Percentiles rank a stretch among this genome's conserved stretches.
These are phyloP conservation scores for Ricordea florida DNA, from an alignment of 92 coral and sea anemone species.

Conservation along the genomic window DNA sequence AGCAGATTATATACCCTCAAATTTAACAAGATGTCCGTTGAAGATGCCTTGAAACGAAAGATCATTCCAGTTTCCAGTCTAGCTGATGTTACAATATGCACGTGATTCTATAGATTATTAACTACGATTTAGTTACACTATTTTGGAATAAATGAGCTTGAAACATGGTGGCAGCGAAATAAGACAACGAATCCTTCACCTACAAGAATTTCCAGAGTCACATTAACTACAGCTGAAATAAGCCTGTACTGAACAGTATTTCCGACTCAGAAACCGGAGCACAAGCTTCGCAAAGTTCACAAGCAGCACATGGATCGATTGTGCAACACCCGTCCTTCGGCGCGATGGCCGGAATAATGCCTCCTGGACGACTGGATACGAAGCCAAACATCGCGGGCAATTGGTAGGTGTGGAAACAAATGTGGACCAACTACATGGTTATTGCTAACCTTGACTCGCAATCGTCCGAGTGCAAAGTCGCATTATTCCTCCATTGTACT, in stretches of 20 bases:
- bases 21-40: too few species aligned
- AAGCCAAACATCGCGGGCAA: not conserved
- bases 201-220: not conserved
- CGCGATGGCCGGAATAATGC: not conserved
- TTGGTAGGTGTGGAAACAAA: not conserved
- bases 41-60: too few species aligned
- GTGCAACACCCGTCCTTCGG: not conserved
- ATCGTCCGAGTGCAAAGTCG: not conserved
- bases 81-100: too few species aligned
- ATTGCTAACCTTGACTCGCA: not conserved
- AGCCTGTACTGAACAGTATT: not conserved
- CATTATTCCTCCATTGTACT: conserved; percentile 33
- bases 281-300: not conserved
- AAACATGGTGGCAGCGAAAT: conserved; percentile 1
- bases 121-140: too few species aligned
- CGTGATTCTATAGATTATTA: too few species aligned
- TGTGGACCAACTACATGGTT: not conserved
- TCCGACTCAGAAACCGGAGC: not conserved
- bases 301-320: not conserved
- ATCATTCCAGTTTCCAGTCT: too few species aligned
- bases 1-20: too few species aligned
- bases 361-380: not conserved
- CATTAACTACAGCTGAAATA: not conserved
- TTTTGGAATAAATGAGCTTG: too few species aligned
- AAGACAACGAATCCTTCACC: not conserved